phyloP scores from a whole-genome alignment of 1,140 invertebrate species.

The Drosophila nasuta region DNA sequence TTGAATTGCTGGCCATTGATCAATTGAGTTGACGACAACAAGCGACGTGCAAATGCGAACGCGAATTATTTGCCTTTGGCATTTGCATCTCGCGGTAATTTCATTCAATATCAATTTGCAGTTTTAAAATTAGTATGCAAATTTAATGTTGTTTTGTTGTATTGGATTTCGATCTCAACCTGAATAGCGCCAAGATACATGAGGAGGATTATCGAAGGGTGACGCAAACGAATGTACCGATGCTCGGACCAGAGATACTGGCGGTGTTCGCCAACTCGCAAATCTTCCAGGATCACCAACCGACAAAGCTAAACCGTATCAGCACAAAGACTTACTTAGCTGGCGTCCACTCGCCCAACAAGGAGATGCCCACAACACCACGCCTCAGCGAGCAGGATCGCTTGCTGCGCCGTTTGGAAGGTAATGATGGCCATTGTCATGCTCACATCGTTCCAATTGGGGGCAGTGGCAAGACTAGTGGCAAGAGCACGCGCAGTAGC shows the following conservation, averaged over 20 bases:
- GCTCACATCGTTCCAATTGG: conserved; percentile 59
- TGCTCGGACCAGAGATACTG: conserved; percentile 80
- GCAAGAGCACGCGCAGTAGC: conserved; percentile 75
- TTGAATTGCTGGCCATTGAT: conserved; percentile 7
- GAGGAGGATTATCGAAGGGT: conserved; percentile 83
- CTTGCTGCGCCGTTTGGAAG: conserved; percentile 78
- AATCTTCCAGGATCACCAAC: conserved; percentile 84
- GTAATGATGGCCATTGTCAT: conserved; percentile 69
- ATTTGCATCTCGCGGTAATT: conserved; percentile 22
- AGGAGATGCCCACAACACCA: conserved; percentile 73
- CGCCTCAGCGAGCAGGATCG: conserved; percentile 77
- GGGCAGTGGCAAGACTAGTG: conserved; percentile 62
- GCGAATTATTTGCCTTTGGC: conserved; percentile 29
- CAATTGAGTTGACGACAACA: conserved; percentile 32
- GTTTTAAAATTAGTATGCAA: not conserved
- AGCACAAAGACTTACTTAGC: conserved; percentile 77
- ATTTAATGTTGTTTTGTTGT: conserved; percentile 17
- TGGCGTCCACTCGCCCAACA: conserved; percentile 73
- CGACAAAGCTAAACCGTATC: conserved; percentile 76
- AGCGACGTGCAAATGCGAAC: conserved; percentile 6
- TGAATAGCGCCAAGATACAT: conserved; percentile 77
- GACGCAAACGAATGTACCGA: conserved; percentile 83
- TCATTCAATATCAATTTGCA: conserved; percentile 11
- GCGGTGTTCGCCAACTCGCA: conserved; percentile 84
- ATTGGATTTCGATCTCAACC: conserved; percentile 3